Evolutionary conservation across 1,140 invertebrate species (phyloP), one percentile per base, ranked within the genome.

Genomic region (Manduca sexta): DNA sequence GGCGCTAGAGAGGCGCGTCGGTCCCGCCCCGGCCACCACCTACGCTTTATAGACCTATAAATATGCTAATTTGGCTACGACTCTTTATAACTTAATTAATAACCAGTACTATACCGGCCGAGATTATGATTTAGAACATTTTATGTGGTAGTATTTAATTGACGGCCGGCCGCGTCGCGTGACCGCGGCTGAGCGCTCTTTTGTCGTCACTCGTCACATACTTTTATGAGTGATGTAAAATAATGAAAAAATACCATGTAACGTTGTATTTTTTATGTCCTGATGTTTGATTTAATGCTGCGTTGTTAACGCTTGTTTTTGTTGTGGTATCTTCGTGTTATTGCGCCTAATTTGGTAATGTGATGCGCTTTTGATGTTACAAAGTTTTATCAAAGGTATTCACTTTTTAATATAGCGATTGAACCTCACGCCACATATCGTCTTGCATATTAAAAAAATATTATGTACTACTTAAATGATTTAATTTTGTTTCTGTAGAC

Each of bases 71-170:
- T 74, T 62, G 56, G 59, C 62, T 64, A 78, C 69, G 77, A 81
- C 74, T 77, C 74, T 80, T 84, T 82, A 84, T 81, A 80, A 80
- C 76, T 74, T 82, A 84, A 84, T 84, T 80, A 84, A 84, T 80
- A 84, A 83, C 74, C 70, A 68, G 66, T 71, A 63, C 58, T 59
- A 51, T 57, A 55, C 44, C 38, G 51, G 45, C 56, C 51, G 49
- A 69, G 66, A 70, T 74, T 78, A 80, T 69, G 78, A 79, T 80
- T 84, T 80, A 77, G 64, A 65, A 56, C 69, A 69, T 62, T 80
- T 75, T 80, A 79, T 74, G 68, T 64, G 64, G 51, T 58, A 71
- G 69, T 69, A 75, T 84, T 77, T 81, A 80, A 80, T 76, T 81
- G 80, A 70, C 73, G 76, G 54, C 58, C 52, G 49, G 46, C 37